Evolutionary conservation across 1,140 invertebrate species (phyloP).

Genomic region (Diuraphis noxia): DNA sequence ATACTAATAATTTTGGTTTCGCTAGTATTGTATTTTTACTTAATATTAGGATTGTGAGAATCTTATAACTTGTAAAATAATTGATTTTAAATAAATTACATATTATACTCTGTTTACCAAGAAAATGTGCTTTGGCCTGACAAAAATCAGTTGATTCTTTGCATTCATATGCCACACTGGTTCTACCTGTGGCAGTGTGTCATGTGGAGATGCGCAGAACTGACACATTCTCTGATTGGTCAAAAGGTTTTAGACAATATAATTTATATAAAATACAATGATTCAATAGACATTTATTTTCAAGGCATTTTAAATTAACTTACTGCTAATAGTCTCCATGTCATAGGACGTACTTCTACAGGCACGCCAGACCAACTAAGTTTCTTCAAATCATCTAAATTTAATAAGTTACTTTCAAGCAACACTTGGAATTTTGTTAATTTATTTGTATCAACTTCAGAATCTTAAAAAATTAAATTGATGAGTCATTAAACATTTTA

Average conservation of each 20-base stretch:
- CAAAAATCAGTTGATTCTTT: neutral
- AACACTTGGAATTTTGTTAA: slow-evolving; percentile 80
- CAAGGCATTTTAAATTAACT: slow-evolving; percentile 58
- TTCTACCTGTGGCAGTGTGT: too few species aligned
- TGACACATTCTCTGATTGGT: too few species aligned
- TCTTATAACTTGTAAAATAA: neutral
- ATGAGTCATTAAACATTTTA: neutral
- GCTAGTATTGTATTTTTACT: neutral
- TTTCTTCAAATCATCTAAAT: slow-evolving; percentile 84
- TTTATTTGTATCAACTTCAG: slow-evolving; percentile 70
- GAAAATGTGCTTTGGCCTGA: neutral
- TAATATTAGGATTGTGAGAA: neutral
- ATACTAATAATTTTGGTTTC: neutral
- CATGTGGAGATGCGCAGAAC: too few species aligned
- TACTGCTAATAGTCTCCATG: slow-evolving; percentile 78
- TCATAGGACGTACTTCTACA: slow-evolving; percentile 74
- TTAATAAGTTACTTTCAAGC: slow-evolving; percentile 72
- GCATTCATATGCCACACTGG: too few species aligned
- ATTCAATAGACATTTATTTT: neutral
- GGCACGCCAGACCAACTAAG: slow-evolving; percentile 96
- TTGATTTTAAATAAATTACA: too few species aligned
- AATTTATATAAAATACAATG: neutral
- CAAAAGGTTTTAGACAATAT: neutral
- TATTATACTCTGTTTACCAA: neutral
- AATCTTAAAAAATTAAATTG: slow-evolving; percentile 57